Evolutionary conservation across 2,113 vertebrate genomes (phyloP), one percentile per base, ranked within the genome.

Genomic region (Ploceus nigricollis): DNA sequence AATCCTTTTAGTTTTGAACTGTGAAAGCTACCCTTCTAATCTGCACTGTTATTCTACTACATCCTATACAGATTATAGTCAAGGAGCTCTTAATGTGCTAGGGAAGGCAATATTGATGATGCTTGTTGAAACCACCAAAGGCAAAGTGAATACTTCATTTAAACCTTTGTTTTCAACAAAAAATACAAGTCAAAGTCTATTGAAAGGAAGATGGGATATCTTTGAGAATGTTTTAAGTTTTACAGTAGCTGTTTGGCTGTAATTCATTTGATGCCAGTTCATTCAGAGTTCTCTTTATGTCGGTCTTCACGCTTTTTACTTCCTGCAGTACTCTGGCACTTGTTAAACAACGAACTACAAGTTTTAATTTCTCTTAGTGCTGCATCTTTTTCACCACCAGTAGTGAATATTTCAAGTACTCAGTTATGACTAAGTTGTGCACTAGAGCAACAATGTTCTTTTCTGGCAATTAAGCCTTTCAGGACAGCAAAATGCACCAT

Each of bases 1-100:
- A 97, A 96, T 96, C 89, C 82, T 95, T 97, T 97, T 93, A 72
- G 88, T 96, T 93, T 82, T 87, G 80, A 86, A 35, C 37, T 70
- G 44, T 88, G 82, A 87, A 91, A 91, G 54, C 73, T 91, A 31
- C 69, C 40, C 77, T 68, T 96, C 45, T 87, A 80, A 94, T 86
- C 70, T 42, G 73, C 42, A 27, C 45, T 80, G 50, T 79, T 83
- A 89, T 92, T 86, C 68, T 71, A 3, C 68, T 85, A 3, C 63
- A 51, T 90, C 33, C 27, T 33, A 4, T 42, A 24, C 8, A 70
- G 54, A 56, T 42, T 23, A 20, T 28, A 13, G 65, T 91, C 51
- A 87, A 51, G 48, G 71, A 91, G 66, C 48, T 35, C 57, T 87
- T 73, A 57, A 44, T 39, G 11, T 56, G 39, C 4, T 31, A 24